Base-by-base conservation (phyloP, 2,797 vertebrate genomes). In the Sebastes hopkinsi region DNA sequence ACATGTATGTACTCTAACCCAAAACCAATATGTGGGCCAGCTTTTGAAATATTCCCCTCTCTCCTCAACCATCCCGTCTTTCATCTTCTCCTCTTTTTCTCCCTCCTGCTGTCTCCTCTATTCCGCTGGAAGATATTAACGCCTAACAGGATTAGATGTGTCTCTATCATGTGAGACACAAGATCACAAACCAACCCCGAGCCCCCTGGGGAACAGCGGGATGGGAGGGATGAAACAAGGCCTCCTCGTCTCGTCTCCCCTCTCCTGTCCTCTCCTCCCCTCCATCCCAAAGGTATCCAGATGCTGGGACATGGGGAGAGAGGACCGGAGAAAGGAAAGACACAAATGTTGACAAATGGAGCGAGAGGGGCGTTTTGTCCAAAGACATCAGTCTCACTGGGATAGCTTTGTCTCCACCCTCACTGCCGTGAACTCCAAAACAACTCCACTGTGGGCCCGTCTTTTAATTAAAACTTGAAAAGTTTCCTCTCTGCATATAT, bases 101-200 rank as follows among this genome's bases (percentile, higher is more conserved):
- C 76, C 82, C 87, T 72, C 87, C 89, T 82, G 88, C 87, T 86
- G 87, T 85, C 82, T 89, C 83, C 69, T 86, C 80, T 84, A 69
- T 88, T 76, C 86, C 67, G 27, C 67, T 85, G 81, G 89, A 94
- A 81, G 88, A 95, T 81, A 89, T 92, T 82, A 84, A 87, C 69
- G 73, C 85, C 90, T 94, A 94, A 95, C 90, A 93, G 93, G 94
- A 95, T 95, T 95, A 95, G 88, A 92, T 92, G 85, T 84, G 80
- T 94, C 87, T 93, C 87, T 84, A 90, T 95, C 94, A 94, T 94
- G 92, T 95, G 93, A 95, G 91, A 89, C 83, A 87, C 82, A 85
- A 92, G 88, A 94, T 94, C 89, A 94, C 90, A 94, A 91, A 93
- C 79, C 86, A 81, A 86, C 79, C 59, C 66, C 74, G 6, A 32